Conservation (phyloP, 2,888 invertebrate genomes). For the Allolobophora icterica region DNA sequence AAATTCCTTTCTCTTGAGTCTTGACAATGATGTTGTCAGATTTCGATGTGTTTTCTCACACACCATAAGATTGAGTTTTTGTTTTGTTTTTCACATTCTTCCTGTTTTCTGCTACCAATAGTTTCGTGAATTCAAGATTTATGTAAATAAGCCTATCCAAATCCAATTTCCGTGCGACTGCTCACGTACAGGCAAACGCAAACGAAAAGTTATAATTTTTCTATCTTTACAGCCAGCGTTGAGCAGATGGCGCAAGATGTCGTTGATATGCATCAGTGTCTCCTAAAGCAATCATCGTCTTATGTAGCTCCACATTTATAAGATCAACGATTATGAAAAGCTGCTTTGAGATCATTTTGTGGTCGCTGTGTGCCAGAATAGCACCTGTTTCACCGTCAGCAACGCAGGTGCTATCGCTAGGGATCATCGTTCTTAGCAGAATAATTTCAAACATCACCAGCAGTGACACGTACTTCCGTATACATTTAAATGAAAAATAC, state of each 20-base stretch:
- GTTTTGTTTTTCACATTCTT: too few species aligned
- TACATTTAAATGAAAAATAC: too few species aligned
- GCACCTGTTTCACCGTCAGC: neutral
- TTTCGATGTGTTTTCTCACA: too few species aligned
- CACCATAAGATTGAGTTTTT: too few species aligned
- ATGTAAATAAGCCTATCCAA: too few species aligned
- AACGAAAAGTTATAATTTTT: too few species aligned
- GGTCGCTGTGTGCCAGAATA: neutral
- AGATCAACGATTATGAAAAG: constrained; percentile 11
- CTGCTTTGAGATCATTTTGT: neutral
- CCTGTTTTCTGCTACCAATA: too few species aligned
- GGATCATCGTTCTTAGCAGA: neutral
- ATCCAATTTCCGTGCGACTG: too few species aligned
- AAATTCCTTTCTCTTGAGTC: too few species aligned
- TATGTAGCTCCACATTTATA: neutral
- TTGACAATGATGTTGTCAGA: too few species aligned
- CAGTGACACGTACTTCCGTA: neutral
- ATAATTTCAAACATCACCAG: neutral
- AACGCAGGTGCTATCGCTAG: neutral
- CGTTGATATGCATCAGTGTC: neutral
- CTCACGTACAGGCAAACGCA: too few species aligned
- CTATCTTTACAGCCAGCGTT: neutral
- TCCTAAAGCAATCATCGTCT: neutral
- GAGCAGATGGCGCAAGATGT: neutral
- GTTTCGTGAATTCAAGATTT: too few species aligned